Evolutionary conservation across 2,797 vertebrate genomes (phyloP).

Genomic region (Picus viridis): DNA sequence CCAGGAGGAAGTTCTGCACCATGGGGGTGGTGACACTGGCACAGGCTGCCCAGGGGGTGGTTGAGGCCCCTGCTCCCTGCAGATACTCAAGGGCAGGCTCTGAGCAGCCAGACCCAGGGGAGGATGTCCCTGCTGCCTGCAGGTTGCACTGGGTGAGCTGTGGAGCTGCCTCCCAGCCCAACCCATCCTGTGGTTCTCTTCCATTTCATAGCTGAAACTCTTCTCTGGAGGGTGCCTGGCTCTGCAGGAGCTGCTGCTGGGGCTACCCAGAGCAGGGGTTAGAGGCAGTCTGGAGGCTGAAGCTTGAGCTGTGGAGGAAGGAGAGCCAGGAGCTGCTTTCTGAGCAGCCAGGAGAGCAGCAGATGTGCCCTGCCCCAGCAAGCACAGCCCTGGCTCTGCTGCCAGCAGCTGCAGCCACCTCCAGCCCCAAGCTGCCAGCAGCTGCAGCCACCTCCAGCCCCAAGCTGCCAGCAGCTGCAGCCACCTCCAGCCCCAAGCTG

Average conservation of each 20-base stretch:
- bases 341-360: background rate
- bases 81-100: too few species aligned
- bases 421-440: too few species aligned
- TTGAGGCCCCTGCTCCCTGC: too few species aligned
- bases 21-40: too few species aligned
- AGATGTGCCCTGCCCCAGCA: background rate
- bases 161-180: too few species aligned
- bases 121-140: too few species aligned
- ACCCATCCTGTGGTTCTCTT: background rate
- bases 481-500: background rate
- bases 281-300: background rate
- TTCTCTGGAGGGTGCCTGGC: background rate
- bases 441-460: too few species aligned
- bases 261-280: background rate
- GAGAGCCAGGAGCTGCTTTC: background rate
- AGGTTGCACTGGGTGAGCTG: background rate
- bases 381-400: fast-evolving
- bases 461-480: background rate
- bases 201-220: background rate
- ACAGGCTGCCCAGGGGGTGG: too few species aligned
- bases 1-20: too few species aligned
- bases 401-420: too few species aligned
- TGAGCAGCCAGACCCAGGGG: too few species aligned
- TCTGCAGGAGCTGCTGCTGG: fast-evolving
- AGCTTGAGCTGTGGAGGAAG: background rate